These are phyloP conservation scores for Ganaspis sp. DNA, from an alignment of 1,140 invertebrate species.

Conservation along the genomic window DNA sequence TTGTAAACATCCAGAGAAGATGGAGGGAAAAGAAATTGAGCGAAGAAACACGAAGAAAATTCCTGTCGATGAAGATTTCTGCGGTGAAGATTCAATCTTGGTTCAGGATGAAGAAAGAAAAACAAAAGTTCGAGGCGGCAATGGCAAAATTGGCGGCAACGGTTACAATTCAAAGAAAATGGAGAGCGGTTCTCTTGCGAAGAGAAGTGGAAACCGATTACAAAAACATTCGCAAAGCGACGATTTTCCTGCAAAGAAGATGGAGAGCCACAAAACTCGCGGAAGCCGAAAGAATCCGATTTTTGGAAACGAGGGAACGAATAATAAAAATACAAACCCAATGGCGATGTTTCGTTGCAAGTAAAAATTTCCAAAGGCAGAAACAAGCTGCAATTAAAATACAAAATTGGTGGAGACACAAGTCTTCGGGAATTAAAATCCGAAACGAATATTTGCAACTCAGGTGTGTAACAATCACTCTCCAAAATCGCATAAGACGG, in stretches of 20 bases:
- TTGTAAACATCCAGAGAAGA: slow-evolving; percentile 54
- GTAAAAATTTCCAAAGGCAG: slow-evolving; percentile 18
- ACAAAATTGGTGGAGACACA: slow-evolving; percentile 42
- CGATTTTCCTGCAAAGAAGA: slow-evolving; percentile 49
- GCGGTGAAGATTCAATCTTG: slow-evolving; percentile 62
- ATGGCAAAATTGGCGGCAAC: slow-evolving; percentile 43
- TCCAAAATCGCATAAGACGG: not conserved
- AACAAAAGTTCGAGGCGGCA: slow-evolving; percentile 1
- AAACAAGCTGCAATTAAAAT: slow-evolving; percentile 40
- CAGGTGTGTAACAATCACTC: not conserved
- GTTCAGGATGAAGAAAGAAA: slow-evolving; percentile 57
- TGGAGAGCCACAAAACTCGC: slow-evolving; percentile 40
- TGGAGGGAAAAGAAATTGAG: slow-evolving; percentile 54
- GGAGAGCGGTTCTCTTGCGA: slow-evolving; percentile 44
- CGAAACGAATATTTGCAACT: slow-evolving; percentile 37
- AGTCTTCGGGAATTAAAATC: not conserved
- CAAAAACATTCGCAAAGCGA: slow-evolving; percentile 48
- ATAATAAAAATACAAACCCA: slow-evolving; percentile 50
- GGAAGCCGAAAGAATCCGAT: slow-evolving; percentile 34
- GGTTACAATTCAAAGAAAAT: slow-evolving; percentile 54
- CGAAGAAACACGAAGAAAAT: slow-evolving; percentile 59
- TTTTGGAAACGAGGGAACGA: slow-evolving; percentile 38
- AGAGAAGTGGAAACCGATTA: slow-evolving; percentile 48
- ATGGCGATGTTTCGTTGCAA: slow-evolving; percentile 34
- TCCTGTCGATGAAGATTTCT: slow-evolving; percentile 52